These are phyloP conservation scores for Dermatemys mawii DNA, from an alignment of 2,113 vertebrate species.

Conservation along the genomic window DNA sequence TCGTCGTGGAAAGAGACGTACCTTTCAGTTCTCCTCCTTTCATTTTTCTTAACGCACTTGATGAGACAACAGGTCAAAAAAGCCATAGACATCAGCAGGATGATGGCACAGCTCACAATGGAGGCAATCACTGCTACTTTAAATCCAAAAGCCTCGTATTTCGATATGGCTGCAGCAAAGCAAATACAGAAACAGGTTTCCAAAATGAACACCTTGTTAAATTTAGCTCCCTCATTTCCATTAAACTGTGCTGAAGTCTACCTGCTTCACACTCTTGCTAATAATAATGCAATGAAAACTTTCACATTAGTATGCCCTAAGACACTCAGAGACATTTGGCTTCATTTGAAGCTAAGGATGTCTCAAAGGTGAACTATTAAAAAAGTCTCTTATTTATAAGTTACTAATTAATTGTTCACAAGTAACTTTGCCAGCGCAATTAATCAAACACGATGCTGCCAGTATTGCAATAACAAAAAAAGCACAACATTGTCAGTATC, in stretches of 20 bases:
- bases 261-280: neutral
- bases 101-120: slow-evolving; percentile 88
- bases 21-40: slow-evolving; percentile 80
- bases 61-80: slow-evolving; percentile 93
- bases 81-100: slow-evolving; percentile 90
- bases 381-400: slow-evolving; percentile 23
- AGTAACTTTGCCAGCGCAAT: slow-evolving; percentile 5
- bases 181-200: neutral
- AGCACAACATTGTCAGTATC: neutral
- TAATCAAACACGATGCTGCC: neutral
- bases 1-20: slow-evolving; percentile 44
- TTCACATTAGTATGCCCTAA: neutral
- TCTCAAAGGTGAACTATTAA: neutral
- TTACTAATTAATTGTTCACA: slow-evolving; percentile 12
- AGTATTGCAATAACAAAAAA: neutral
- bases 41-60: slow-evolving; percentile 83
- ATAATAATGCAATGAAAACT: neutral
- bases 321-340: neutral
- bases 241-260: neutral
- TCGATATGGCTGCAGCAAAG: slow-evolving; percentile 80
- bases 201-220: neutral
- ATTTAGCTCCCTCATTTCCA: neutral
- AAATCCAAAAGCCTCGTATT: slow-evolving; percentile 86
- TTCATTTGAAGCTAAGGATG: neutral
- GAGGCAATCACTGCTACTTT: slow-evolving; percentile 89